Conservation (phyloP, 2,797 vertebrate genomes). For the Melanotaenia nigrans region DNA sequence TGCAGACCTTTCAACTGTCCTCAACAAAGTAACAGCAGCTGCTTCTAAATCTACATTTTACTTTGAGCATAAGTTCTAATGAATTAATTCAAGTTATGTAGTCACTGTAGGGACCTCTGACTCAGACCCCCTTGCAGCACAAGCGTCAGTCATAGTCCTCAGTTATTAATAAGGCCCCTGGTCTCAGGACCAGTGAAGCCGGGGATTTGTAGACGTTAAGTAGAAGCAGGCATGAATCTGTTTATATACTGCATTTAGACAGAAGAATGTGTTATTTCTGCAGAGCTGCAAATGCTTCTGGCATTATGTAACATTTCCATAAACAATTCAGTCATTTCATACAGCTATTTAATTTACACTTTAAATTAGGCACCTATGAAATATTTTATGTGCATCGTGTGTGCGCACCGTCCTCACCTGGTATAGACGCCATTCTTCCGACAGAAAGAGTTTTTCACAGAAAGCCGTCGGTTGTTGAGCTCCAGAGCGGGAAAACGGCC, state of each 20-base stretch:
- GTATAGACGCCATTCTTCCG: slow-evolving; percentile 97
- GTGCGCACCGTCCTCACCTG: slow-evolving; percentile 77
- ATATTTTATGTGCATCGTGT: background rate
- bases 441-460: slow-evolving; percentile 97
- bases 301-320: slow-evolving; percentile 34
- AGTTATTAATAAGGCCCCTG: slow-evolving; percentile 39
- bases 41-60: slow-evolving; percentile 15
- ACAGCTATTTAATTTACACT: slow-evolving; percentile 32
- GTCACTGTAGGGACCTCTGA: slow-evolving; percentile 13
- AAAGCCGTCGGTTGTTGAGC: slow-evolving; percentile 95
- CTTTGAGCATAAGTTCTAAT: slow-evolving; percentile 11
- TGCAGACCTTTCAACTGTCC: slow-evolving; percentile 9
- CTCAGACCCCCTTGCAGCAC: slow-evolving; percentile 16
- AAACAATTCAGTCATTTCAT: slow-evolving; percentile 33
- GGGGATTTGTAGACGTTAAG: slow-evolving; percentile 45
- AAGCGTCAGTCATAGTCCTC: slow-evolving; percentile 50
- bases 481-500: slow-evolving; percentile 95
- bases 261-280: slow-evolving; percentile 4
- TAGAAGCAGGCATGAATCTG: slow-evolving; percentile 11
- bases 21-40: slow-evolving; percentile 1
- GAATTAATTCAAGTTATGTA: slow-evolving; percentile 21
- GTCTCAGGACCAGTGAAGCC: slow-evolving; percentile 21
- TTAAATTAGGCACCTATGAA: slow-evolving; percentile 7
- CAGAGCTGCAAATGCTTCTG: slow-evolving; percentile 15
- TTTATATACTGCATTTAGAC: slow-evolving; percentile 35